Evolutionary conservation across 2,888 invertebrate species (phyloP).

Genomic region (Pemphredon lugubris): DNA sequence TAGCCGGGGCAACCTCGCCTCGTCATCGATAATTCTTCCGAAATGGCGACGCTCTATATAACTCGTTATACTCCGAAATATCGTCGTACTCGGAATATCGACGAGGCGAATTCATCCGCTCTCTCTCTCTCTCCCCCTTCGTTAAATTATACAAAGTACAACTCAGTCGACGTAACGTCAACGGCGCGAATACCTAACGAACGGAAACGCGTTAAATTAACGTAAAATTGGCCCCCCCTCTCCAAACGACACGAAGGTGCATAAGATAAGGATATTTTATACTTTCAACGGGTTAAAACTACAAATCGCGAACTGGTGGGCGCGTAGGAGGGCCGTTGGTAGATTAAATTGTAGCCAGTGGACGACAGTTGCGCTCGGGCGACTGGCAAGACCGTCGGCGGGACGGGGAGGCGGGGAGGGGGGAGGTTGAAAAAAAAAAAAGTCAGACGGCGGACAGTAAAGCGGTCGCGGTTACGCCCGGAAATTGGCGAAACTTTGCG

Average conservation of each 20-base stretch:
- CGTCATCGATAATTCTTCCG: constrained; percentile 21
- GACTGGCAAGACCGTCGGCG: constrained; percentile 21
- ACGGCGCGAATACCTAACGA: no score
- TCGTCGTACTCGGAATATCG: no score
- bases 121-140: no score
- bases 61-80: no score
- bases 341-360: constrained; percentile 51
- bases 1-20: constrained; percentile 30
- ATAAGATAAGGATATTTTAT: not conserved
- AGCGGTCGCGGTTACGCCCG: constrained; percentile 61
- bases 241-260: not conserved
- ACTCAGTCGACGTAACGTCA: no score
- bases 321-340: constrained; percentile 39
- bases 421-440: constrained; percentile 31
- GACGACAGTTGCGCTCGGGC: constrained; percentile 23
- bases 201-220: not conserved
- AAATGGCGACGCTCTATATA: no score
- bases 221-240: not conserved
- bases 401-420: constrained; percentile 30
- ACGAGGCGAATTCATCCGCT: no score
- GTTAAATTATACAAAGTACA: no score
- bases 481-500: constrained; percentile 73
- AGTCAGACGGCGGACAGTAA: constrained; percentile 57
- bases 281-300: not conserved
- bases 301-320: not conserved